A percentile compares a stretch with the other conserved stretches of the same genome.
Conservation (phyloP, 2,113 vertebrate genomes). For the Dolichallabes microphthalmus region DNA sequence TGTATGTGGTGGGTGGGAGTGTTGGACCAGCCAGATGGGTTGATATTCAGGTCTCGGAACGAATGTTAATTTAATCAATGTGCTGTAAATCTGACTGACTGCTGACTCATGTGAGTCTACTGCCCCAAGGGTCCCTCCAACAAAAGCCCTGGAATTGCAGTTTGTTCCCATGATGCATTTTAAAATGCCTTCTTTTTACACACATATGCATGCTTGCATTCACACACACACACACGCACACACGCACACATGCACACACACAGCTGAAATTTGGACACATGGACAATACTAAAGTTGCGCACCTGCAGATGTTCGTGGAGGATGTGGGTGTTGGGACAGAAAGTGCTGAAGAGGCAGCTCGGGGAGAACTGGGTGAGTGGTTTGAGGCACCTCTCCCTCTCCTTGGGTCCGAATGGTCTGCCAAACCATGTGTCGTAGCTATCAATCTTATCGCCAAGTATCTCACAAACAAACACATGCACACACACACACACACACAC, state of each 20-base stretch:
- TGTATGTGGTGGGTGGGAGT: slow-evolving; percentile 37
- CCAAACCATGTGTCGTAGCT: slow-evolving; percentile 40
- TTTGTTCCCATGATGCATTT: slow-evolving; percentile 56
- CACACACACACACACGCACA: slow-evolving; percentile 1
- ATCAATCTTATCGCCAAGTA: slow-evolving; percentile 50
- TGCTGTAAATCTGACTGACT: slow-evolving; percentile 83
- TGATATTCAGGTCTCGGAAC: slow-evolving; percentile 77
- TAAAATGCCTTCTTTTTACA: slow-evolving; percentile 36
- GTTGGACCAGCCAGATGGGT: slow-evolving; percentile 46
- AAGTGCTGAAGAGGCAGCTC: slow-evolving; percentile 53
- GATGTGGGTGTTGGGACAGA: slow-evolving; percentile 31
- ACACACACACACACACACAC: slow-evolving; percentile 31
- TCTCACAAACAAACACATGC: slow-evolving; percentile 27
- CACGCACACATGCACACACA: background rate
- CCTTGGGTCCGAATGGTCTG: slow-evolving; percentile 42
- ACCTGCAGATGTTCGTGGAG: slow-evolving; percentile 49
- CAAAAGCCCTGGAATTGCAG: slow-evolving; percentile 71
- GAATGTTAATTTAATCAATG: slow-evolving; percentile 95
- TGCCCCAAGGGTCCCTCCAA: slow-evolving; percentile 66
- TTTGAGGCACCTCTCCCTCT: slow-evolving; percentile 33
- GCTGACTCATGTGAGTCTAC: slow-evolving; percentile 85
- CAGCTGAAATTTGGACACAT: slow-evolving; percentile 22
- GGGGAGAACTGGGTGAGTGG: slow-evolving; percentile 41
- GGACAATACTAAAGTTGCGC: slow-evolving; percentile 32
- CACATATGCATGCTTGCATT: background rate